Evolutionary conservation across 2,888 invertebrate genomes (phyloP).

Genomic region (Ophion costatus): DNA sequence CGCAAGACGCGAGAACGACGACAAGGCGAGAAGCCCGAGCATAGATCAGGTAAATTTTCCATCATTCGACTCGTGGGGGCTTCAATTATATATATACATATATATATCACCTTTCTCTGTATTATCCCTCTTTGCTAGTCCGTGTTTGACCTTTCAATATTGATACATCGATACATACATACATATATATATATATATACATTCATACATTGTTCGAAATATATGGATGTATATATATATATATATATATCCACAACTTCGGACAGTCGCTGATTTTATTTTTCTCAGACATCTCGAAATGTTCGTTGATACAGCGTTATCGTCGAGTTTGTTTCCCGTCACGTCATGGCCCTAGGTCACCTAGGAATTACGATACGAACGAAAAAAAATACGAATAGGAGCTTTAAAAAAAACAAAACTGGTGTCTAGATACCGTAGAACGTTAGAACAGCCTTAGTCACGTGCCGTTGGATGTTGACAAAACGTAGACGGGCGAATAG

Average conservation of each 20-base stretch:
- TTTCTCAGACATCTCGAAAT: constrained; percentile 57
- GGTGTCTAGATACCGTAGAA: constrained; percentile 41
- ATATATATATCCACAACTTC: constrained; percentile 22
- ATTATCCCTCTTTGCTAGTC: constrained; percentile 65
- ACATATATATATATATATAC: constrained; percentile 35
- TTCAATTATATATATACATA: constrained; percentile 43
- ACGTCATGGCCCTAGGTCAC: constrained; percentile 56
- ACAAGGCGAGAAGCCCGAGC: constrained; percentile 92
- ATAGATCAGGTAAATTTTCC: constrained; percentile 92
- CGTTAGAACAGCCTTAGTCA: constrained; percentile 34
- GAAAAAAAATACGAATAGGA: constrained; percentile 5
- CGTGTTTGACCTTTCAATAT: constrained; percentile 66
- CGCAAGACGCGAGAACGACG: constrained; percentile 80
- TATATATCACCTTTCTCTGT: constrained; percentile 57
- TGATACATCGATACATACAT: constrained; percentile 55
- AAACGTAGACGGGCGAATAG: constrained; percentile 4
- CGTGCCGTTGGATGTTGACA: constrained; percentile 14
- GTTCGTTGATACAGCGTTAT: constrained; percentile 56
- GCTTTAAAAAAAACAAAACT: background rate
- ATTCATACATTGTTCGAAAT: constrained; percentile 18
- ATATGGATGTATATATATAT: constrained; percentile 35
- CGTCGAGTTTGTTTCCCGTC: constrained; percentile 62
- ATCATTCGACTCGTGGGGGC: constrained; percentile 30
- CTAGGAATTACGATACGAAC: constrained; percentile 39
- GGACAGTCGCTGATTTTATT: constrained; percentile 61